phyloP scores from a whole-genome alignment of 2,797 vertebrate species.

The Chrosomus eos region DNA sequence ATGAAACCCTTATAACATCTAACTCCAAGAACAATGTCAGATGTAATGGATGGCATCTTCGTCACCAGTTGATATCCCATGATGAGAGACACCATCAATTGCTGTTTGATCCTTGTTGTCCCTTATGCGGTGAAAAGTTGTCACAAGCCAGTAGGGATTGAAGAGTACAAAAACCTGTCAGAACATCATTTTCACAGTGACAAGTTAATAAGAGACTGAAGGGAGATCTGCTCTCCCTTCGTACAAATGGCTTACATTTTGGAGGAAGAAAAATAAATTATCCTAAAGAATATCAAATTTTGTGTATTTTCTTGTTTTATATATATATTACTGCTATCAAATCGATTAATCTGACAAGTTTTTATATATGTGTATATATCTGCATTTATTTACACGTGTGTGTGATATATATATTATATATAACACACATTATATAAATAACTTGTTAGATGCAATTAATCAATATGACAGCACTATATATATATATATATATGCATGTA shows the following conservation, averaged over 20 bases:
- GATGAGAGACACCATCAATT: not conserved
- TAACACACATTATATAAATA: not conserved
- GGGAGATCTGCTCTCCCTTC: conserved; percentile 13
- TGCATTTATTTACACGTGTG: too few relatives aligned
- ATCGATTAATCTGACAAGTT: too few relatives aligned
- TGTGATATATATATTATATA: too few relatives aligned
- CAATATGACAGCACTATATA: not conserved
- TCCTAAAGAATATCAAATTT: not conserved
- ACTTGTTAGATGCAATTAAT: too few relatives aligned
- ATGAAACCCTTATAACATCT: conserved; percentile 11
- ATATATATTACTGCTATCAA: too few relatives aligned
- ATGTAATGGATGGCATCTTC: conserved; percentile 12
- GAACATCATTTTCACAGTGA: not conserved
- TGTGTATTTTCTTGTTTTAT: conserved; percentile 12
- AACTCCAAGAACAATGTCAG: conserved; percentile 23
- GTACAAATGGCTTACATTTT: conserved; percentile 19
- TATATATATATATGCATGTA: not conserved
- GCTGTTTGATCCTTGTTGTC: not conserved
- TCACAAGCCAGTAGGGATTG: not conserved
- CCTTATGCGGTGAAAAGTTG: not conserved
- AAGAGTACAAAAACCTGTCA: conserved; percentile 6
- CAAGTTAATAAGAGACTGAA: conserved; percentile 7
- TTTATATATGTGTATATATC: too few relatives aligned
- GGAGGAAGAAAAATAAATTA: conserved; percentile 37
- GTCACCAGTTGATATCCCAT: not conserved